Conservation (phyloP, 2,888 invertebrate genomes). For the Diabrotica balteata region DNA sequence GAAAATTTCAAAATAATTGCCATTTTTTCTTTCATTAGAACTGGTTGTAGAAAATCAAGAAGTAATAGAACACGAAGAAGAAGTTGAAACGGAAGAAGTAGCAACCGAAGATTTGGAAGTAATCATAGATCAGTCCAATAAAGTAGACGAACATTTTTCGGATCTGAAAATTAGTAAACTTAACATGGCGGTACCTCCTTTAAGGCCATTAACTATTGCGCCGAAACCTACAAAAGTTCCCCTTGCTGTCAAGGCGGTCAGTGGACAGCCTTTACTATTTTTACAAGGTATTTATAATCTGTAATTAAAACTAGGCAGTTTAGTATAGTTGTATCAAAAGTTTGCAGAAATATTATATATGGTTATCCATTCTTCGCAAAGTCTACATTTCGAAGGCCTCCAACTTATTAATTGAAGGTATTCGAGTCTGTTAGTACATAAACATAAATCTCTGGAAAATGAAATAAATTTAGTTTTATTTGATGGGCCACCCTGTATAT, state of each 20-base stretch:
- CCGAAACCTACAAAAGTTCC: constrained; percentile 55
- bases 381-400: too few species aligned
- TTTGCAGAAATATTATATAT: too few species aligned
- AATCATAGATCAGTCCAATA: constrained; percentile 49
- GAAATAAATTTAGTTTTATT: too few species aligned
- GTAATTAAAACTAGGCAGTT: too few species aligned
- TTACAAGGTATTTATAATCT: constrained; percentile 55
- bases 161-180: constrained; percentile 47
- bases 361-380: too few species aligned
- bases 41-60: constrained; percentile 46
- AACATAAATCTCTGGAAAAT: too few species aligned
- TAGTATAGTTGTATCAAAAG: too few species aligned
- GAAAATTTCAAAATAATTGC: too few species aligned
- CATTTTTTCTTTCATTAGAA: constrained; percentile 35
- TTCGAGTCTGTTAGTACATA: too few species aligned
- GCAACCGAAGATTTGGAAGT: constrained; percentile 55
- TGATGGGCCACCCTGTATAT: too few species aligned
- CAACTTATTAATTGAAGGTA: too few species aligned
- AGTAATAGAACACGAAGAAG: constrained; percentile 49
- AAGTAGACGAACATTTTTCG: constrained; percentile 50
- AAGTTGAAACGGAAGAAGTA: constrained; percentile 52
- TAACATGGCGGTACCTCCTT: constrained; percentile 50
- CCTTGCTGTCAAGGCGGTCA: constrained; percentile 54
- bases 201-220: constrained; percentile 52
- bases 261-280: constrained; percentile 56